phyloP scores from a whole-genome alignment of 2,888 invertebrate species.

The Bimastos eiseni region DNA sequence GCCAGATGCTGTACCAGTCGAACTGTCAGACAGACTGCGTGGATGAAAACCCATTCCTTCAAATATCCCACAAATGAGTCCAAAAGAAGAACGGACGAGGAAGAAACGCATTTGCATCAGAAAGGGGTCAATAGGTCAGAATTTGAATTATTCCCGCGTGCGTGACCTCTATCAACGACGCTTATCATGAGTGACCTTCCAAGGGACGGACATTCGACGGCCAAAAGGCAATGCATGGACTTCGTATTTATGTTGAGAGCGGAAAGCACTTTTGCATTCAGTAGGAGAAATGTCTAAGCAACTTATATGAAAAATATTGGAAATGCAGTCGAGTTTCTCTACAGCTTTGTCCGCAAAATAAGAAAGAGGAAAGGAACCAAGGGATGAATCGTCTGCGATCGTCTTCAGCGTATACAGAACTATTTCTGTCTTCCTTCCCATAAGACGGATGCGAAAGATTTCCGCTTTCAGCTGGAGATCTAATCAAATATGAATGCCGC shows the following conservation, averaged over 20 bases:
- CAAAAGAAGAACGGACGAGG: background rate
- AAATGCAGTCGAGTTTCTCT: background rate
- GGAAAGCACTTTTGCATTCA: background rate
- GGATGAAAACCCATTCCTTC: background rate
- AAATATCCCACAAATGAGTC: background rate
- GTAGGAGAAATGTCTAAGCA: background rate
- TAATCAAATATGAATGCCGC: slow-evolving; percentile 13
- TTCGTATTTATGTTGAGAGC: background rate
- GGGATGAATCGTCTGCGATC: too few species aligned
- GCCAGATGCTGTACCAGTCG: background rate
- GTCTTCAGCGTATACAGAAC: background rate
- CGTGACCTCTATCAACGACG: background rate
- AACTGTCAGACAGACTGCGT: background rate
- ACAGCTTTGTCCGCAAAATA: background rate
- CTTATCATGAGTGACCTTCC: background rate
- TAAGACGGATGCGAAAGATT: background rate
- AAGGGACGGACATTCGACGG: background rate
- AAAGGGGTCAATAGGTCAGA: background rate
- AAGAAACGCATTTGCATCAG: background rate
- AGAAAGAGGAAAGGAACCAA: too few species aligned
- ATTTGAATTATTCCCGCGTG: background rate
- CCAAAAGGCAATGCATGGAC: too few species aligned
- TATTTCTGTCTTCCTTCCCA: background rate
- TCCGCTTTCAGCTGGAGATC: background rate
- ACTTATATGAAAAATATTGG: background rate